Evolutionary conservation across 2,888 invertebrate genomes (phyloP).

Genomic region (Dione juno): DNA sequence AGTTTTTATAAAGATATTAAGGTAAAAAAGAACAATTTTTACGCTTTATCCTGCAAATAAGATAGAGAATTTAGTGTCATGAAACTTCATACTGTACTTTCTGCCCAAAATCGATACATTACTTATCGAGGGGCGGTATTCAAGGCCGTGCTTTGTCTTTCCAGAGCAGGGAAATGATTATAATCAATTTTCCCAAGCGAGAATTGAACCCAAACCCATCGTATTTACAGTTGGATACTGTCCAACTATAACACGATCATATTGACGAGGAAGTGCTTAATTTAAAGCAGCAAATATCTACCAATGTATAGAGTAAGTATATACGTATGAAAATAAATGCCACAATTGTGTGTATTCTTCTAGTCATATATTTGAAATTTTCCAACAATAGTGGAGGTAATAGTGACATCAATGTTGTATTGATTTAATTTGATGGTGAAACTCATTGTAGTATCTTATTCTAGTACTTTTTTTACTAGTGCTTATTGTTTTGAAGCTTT

Average conservation of each 20-base stretch:
- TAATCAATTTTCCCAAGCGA: not conserved
- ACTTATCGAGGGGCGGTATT: not conserved
- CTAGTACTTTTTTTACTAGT: not conserved
- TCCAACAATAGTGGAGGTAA: not conserved
- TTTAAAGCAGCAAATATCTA: no score
- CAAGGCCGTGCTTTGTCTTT: not conserved
- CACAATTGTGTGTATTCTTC: not conserved
- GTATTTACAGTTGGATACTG: not conserved
- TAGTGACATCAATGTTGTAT: not conserved
- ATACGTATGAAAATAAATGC: not conserved
- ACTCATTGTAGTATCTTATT: not conserved
- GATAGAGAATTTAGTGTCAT: not conserved
- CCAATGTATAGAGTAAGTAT: not conserved
- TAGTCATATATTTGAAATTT: not conserved
- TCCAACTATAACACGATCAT: no score
- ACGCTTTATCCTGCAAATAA: not conserved
- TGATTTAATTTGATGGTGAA: not conserved
- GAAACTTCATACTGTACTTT: no score
- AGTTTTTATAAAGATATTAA: no score
- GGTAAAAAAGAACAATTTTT: not conserved
- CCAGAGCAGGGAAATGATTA: not conserved
- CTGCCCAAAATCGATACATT: not conserved
- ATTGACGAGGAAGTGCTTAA: no score
- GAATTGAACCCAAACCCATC: not conserved
- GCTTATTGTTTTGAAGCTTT: no score